phyloP scores from a whole-genome alignment of 2,113 vertebrate species.

The Loxodonta africana region DNA sequence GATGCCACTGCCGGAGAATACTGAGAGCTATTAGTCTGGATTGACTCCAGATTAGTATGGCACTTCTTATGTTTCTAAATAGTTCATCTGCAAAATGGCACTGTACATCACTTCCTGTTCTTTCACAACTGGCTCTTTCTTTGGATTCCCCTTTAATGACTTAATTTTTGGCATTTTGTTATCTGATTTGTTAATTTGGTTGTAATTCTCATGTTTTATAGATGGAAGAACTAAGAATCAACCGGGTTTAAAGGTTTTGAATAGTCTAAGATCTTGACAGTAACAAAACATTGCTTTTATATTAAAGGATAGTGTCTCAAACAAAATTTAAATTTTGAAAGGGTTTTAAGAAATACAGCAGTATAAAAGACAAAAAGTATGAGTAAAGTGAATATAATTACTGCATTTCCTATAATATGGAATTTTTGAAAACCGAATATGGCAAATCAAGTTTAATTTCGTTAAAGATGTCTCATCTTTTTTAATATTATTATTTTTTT shows the following conservation, averaged over 20 bases:
- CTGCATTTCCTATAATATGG: conserved; percentile 82
- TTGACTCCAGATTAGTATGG: conserved; percentile 73
- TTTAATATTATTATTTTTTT: too few relatives aligned
- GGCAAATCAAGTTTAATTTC: conserved; percentile 58
- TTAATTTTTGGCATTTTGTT: conserved; percentile 85
- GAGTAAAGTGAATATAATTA: conserved; percentile 63
- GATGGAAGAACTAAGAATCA: conserved; percentile 69
- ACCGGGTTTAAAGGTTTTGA: conserved; percentile 63
- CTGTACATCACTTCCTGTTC: conserved; percentile 83
- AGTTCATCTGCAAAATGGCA: conserved; percentile 82
- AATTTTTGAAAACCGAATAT: conserved; percentile 82
- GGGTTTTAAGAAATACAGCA: not conserved
- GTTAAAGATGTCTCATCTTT: conserved; percentile 46
- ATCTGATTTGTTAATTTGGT: conserved; percentile 81
- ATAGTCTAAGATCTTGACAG: conserved; percentile 38
- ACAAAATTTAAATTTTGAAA: conserved; percentile 55
- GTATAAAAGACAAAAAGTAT: conserved; percentile 41
- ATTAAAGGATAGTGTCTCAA: conserved; percentile 53
- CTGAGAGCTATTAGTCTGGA: conserved; percentile 61
- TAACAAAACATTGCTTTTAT: conserved; percentile 62
- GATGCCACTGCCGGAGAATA: conserved; percentile 55
- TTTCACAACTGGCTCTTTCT: conserved; percentile 83
- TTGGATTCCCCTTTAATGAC: conserved; percentile 83
- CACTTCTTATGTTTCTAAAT: conserved; percentile 76
- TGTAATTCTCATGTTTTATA: conserved; percentile 79